These are phyloP conservation scores for Drosophila pseudoobscura DNA, from an alignment of 1,140 invertebrate species.

Conservation along the genomic window DNA sequence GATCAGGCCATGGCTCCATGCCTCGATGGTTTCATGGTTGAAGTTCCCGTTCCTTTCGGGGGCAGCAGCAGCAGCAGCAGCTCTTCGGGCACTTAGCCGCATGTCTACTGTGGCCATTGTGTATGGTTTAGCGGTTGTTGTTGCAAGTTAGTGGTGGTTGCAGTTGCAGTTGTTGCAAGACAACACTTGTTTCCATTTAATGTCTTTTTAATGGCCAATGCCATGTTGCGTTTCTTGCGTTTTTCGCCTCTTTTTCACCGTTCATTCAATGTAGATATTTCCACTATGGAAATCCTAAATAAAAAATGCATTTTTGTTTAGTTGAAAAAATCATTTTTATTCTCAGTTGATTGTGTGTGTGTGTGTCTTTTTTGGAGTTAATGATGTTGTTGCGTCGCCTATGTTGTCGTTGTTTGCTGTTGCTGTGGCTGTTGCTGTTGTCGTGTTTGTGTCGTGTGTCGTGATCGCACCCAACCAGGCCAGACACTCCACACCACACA, in stretches of 20 bases:
- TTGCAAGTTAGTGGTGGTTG: slow-evolving; percentile 22
- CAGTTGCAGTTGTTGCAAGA: slow-evolving; percentile 9
- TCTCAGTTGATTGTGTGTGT: background rate
- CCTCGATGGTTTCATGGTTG: background rate
- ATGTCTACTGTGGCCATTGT: slow-evolving; percentile 21
- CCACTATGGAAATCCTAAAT: slow-evolving; percentile 26
- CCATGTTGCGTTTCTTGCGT: slow-evolving; percentile 18
- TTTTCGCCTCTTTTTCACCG: slow-evolving; percentile 1
- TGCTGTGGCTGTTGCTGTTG: slow-evolving; percentile 37
- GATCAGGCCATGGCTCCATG: slow-evolving; percentile 18
- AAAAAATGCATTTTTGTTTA: slow-evolving; percentile 1
- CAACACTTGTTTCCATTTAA: slow-evolving; percentile 54
- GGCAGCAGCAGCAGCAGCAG: slow-evolving; percentile 7
- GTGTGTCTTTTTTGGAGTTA: slow-evolving; percentile 32
- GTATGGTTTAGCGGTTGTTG: slow-evolving; percentile 25
- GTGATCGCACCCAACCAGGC: slow-evolving; percentile 60
- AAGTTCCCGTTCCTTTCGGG: slow-evolving; percentile 2
- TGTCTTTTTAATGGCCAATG: slow-evolving; percentile 60
- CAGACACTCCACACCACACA: slow-evolving; percentile 13
- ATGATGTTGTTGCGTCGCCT: slow-evolving; percentile 60
- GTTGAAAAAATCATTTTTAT: slow-evolving; percentile 1
- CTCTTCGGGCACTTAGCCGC: too few relatives aligned
- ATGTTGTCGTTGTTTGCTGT: slow-evolving; percentile 45
- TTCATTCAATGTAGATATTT: background rate
- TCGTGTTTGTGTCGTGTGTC: slow-evolving; percentile 64